These are phyloP conservation scores for Neria commutata DNA, from an alignment of 2,888 invertebrate genomes.

Conservation along the genomic window DNA sequence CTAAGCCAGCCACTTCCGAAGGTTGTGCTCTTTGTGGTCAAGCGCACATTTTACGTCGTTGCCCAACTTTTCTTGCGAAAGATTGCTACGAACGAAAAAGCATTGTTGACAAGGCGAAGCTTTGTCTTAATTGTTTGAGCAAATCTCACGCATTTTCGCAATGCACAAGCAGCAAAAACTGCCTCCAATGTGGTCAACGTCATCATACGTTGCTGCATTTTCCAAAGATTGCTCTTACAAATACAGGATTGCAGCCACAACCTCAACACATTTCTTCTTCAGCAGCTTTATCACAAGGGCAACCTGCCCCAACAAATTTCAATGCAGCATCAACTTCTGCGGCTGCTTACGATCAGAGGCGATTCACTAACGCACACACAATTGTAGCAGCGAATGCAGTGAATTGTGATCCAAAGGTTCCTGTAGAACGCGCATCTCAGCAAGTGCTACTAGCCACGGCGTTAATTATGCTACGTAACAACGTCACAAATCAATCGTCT, in stretches of 20 bases:
- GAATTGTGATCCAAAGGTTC: neutral
- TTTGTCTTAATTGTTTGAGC: slow-evolving; percentile 11
- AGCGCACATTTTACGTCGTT: slow-evolving; percentile 14
- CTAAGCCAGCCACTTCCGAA: neutral
- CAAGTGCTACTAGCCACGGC: slow-evolving; percentile 11
- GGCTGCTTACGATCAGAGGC: no score
- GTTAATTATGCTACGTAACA: neutral
- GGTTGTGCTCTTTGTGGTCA: slow-evolving; percentile 9
- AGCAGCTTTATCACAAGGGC: neutral
- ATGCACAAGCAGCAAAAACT: slow-evolving; percentile 5
- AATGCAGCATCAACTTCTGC: no score
- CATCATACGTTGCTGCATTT: neutral
- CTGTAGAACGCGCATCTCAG: no score
- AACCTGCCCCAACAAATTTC: neutral
- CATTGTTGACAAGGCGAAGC: slow-evolving; percentile 9
- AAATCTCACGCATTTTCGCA: slow-evolving; percentile 8
- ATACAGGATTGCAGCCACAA: neutral
- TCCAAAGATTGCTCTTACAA: neutral
- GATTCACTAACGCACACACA: neutral
- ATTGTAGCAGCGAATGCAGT: neutral
- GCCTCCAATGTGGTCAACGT: slow-evolving; percentile 2
- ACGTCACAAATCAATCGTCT: neutral
- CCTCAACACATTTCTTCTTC: neutral
- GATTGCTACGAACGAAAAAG: slow-evolving; percentile 8
- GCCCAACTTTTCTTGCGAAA: slow-evolving; percentile 7